Percentiles rank a stretch among this genome's conserved stretches.
These are phyloP conservation scores for Eurosta solidaginis DNA, from an alignment of 1,140 invertebrate species.

Conservation along the genomic window DNA sequence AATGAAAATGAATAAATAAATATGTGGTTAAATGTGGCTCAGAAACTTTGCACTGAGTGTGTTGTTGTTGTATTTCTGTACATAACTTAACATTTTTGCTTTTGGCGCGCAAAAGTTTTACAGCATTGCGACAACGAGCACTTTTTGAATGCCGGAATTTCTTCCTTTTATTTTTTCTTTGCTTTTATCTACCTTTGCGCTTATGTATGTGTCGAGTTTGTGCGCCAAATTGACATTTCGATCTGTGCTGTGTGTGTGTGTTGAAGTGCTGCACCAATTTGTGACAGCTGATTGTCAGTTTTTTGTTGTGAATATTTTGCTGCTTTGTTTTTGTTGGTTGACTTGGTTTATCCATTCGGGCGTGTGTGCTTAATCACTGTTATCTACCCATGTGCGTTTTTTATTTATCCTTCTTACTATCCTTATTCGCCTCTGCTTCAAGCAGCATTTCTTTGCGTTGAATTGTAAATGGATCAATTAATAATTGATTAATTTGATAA, in stretches of 20 bases:
- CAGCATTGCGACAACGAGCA: not conserved
- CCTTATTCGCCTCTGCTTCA: too few relatives aligned
- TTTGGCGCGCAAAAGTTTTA: not conserved
- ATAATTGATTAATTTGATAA: conserved; percentile 24
- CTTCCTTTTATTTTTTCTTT: not conserved
- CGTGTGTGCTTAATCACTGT: not conserved
- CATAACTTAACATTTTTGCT: not conserved
- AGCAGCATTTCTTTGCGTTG: not conserved
- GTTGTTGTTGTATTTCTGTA: not conserved
- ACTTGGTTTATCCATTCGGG: not conserved
- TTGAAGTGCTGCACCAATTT: not conserved
- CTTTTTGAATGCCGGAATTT: not conserved
- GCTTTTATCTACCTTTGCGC: not conserved
- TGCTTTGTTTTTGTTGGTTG: not conserved
- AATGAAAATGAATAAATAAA: not conserved
- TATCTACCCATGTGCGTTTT: not conserved
- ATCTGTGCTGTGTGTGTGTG: not conserved
- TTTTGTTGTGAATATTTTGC: too few relatives aligned
- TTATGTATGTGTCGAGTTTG: not conserved
- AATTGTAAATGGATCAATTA: not conserved
- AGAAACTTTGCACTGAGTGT: not conserved
- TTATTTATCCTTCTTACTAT: not conserved
- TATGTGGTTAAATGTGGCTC: not conserved
- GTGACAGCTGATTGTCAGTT: not conserved
- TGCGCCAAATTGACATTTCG: not conserved